Conservation (phyloP, 2,113 vertebrate genomes). For the Arothron firmamentum region DNA sequence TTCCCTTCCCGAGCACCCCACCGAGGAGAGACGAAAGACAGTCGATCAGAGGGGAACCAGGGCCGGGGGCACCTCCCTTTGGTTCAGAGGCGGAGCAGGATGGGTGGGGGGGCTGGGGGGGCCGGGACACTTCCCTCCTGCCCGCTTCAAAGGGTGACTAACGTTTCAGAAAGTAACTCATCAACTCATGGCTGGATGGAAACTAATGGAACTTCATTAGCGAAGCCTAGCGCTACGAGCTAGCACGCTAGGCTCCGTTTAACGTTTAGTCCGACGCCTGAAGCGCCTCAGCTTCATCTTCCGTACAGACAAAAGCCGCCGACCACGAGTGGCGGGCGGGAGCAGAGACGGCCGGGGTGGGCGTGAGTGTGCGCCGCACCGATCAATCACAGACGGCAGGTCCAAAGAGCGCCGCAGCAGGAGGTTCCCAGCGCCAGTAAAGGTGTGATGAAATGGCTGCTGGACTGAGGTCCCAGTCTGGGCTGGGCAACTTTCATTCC, state of each 20-base stretch:
- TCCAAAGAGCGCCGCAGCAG: not conserved
- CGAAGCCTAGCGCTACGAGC: no score
- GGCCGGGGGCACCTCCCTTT: slow-evolving; percentile 22
- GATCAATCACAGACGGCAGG: slow-evolving; percentile 16
- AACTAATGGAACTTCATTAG: no score
- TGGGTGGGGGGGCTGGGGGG: slow-evolving; percentile 6
- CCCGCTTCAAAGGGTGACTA: no score
- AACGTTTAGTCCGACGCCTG: not conserved
- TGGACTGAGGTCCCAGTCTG: not conserved
- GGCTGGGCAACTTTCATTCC: slow-evolving; percentile 11
- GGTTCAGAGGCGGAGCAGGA: slow-evolving; percentile 51
- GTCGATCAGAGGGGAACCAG: slow-evolving; percentile 61
- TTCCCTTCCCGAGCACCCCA: slow-evolving; percentile 14
- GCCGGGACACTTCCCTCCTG: not conserved
- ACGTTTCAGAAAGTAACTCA: no score
- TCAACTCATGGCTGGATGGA: no score
- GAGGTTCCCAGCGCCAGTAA: slow-evolving; percentile 11
- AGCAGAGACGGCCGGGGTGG: slow-evolving; percentile 23
- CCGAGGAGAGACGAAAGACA: slow-evolving; percentile 60
- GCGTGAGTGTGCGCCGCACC: slow-evolving; percentile 24
- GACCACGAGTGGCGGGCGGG: slow-evolving; percentile 32
- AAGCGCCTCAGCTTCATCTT: not conserved
- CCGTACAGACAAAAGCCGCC: slow-evolving; percentile 7
- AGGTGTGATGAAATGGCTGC: slow-evolving; percentile 11
- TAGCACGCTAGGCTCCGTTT: no score